These are phyloP conservation scores for Neodiprion lecontei DNA, from an alignment of 1,140 invertebrate genomes.

Conservation along the genomic window DNA sequence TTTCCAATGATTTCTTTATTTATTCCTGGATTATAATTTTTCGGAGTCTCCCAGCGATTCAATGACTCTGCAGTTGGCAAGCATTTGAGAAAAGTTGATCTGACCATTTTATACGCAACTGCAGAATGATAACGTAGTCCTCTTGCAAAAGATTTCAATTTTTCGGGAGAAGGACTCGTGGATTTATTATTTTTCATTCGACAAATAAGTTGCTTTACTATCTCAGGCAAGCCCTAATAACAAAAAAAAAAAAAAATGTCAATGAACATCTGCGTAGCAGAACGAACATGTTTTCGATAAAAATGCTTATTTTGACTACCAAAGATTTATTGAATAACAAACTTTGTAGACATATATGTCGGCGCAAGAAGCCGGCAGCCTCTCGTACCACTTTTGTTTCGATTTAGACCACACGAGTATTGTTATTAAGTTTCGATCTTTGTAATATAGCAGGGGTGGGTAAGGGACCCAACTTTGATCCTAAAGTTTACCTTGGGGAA, in stretches of 20 bases:
- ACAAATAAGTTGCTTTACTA: slow-evolving; percentile 17
- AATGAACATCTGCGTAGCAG: neutral
- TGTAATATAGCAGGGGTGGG: too few species aligned
- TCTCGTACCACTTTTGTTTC: neutral
- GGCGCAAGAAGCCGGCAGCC: neutral
- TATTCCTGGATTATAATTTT: slow-evolving; percentile 24
- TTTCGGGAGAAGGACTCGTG: slow-evolving; percentile 17
- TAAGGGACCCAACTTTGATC: too few species aligned
- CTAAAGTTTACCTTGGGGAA: too few species aligned
- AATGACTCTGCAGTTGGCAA: slow-evolving; percentile 24
- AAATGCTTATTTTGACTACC: neutral
- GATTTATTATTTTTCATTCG: slow-evolving; percentile 23
- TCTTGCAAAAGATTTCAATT: slow-evolving; percentile 25
- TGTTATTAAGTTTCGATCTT: too few species aligned
- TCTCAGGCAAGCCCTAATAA: neutral
- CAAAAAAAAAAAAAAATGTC: slow-evolving; percentile 6
- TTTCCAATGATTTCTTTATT: slow-evolving; percentile 12
- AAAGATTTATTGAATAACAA: neutral
- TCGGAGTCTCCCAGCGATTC: slow-evolving; percentile 22
- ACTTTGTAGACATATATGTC: neutral
- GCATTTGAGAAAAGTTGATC: slow-evolving; percentile 27
- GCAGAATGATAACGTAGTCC: slow-evolving; percentile 26
- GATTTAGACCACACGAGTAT: too few species aligned
- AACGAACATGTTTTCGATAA: neutral
- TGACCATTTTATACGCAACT: slow-evolving; percentile 24